Evolutionary conservation across 2,888 invertebrate species (phyloP).

Genomic region (Ennomos erosarius): DNA sequence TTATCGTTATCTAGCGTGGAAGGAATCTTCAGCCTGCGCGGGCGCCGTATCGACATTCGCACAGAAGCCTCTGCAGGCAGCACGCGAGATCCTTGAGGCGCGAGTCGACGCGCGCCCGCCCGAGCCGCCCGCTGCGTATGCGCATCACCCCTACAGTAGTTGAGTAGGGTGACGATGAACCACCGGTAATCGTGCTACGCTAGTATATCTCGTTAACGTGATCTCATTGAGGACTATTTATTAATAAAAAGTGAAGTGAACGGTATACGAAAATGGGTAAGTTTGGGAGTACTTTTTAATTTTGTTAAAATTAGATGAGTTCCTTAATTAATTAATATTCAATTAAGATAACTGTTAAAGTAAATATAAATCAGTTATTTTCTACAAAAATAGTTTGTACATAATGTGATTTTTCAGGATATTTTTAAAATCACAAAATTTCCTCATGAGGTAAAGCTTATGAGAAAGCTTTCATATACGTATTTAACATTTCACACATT

Average conservation of each 20-base stretch:
- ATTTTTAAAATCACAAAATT: too few species aligned
- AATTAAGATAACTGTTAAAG: too few species aligned
- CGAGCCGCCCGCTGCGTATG: conserved; percentile 50
- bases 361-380: too few species aligned
- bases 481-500: too few species aligned
- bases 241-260: conserved; percentile 70
- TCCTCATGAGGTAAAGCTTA: too few species aligned
- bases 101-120: conserved; percentile 52
- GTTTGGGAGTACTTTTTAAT: conserved; percentile 40
- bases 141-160: conserved; percentile 55
- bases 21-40: conserved; percentile 72
- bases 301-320: too few species aligned
- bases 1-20: conserved; percentile 80
- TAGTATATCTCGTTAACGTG: conserved; percentile 67
- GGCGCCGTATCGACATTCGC: conserved; percentile 75
- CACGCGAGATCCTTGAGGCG: conserved; percentile 78
- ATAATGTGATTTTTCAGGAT: too few species aligned
- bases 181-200: conserved; percentile 63
- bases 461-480: too few species aligned
- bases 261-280: conserved; percentile 72
- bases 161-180: conserved; percentile 75
- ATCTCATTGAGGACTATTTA: conserved; percentile 66
- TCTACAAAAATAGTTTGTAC: too few species aligned
- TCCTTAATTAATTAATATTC: too few species aligned
- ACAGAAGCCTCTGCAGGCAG: conserved; percentile 78